Conservation (phyloP, 1,140 invertebrate genomes). For the Dolichoris vasculosae region DNA sequence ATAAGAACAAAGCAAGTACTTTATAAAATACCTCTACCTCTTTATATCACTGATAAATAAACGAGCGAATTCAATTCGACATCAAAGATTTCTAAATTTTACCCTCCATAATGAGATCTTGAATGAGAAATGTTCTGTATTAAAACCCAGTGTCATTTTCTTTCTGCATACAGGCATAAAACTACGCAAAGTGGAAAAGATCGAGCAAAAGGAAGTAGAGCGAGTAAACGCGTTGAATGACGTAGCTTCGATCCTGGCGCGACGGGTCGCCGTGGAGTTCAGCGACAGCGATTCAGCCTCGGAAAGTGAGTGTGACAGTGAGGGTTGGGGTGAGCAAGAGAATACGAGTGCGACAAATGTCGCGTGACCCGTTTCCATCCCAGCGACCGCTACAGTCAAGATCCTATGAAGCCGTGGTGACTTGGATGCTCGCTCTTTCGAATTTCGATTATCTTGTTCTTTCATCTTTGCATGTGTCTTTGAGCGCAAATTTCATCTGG, state of each 20-base stretch:
- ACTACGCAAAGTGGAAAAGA: conserved; percentile 93
- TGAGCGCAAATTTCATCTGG: not conserved
- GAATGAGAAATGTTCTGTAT: too few relatives aligned
- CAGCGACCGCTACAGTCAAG: conserved; percentile 62
- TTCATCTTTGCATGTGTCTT: not conserved
- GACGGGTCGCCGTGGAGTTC: conserved; percentile 94
- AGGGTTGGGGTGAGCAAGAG: conserved; percentile 82
- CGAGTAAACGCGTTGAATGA: conserved; percentile 87
- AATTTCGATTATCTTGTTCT: not conserved
- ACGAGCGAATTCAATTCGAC: too few relatives aligned
- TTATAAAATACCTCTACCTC: too few relatives aligned
- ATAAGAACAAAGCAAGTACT: too few relatives aligned
- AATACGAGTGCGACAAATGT: conserved; percentile 70
- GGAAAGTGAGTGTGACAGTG: conserved; percentile 82
- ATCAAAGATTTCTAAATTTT: not conserved
- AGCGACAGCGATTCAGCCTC: conserved; percentile 93
- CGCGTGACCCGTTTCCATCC: conserved; percentile 74
- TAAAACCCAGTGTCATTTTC: too few relatives aligned
- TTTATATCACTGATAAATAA: too few relatives aligned
- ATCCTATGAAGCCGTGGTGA: conserved; percentile 32
- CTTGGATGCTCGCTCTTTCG: not conserved
- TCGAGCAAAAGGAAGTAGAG: conserved; percentile 86
- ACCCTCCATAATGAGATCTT: too few relatives aligned
- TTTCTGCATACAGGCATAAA: conserved; percentile 83
- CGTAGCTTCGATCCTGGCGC: conserved; percentile 94